Conservation (phyloP, 2,797 vertebrate species). For the Echeneis naucrates region DNA sequence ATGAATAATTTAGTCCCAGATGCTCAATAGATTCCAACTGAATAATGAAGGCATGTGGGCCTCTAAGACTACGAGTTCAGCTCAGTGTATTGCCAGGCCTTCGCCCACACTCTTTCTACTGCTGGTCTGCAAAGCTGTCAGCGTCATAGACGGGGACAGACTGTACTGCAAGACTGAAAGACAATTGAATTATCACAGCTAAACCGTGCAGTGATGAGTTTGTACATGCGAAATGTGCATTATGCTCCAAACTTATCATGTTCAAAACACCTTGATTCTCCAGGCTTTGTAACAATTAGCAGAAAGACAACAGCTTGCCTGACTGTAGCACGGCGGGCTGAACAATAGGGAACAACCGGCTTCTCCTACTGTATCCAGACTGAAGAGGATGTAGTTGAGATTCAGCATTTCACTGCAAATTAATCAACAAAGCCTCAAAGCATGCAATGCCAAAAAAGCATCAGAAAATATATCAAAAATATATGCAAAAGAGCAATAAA, state of each 20-base stretch:
- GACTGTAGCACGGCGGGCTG: conserved; percentile 32
- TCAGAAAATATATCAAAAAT: conserved; percentile 34
- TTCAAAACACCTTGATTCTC: conserved; percentile 55
- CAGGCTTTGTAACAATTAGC: conserved; percentile 44
- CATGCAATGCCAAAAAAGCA: conserved; percentile 20
- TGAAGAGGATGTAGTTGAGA: conserved; percentile 41
- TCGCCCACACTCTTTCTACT: conserved; percentile 80
- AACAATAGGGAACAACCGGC: conserved; percentile 53
- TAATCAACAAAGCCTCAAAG: conserved; percentile 33
- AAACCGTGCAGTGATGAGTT: conserved; percentile 28
- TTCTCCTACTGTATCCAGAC: conserved; percentile 20
- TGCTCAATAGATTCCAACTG: conserved; percentile 84
- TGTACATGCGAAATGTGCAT: conserved; percentile 26
- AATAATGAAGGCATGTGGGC: conserved; percentile 81
- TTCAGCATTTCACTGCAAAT: conserved; percentile 39
- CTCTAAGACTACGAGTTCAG: conserved; percentile 73
- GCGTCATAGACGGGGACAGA: conserved; percentile 60
- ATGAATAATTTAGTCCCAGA: conserved; percentile 86
- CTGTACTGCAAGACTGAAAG: conserved; percentile 46
- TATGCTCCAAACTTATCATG: conserved; percentile 35
- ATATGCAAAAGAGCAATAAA: conserved; percentile 25
- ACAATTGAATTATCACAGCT: conserved; percentile 60
- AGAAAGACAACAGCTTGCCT: conserved; percentile 53
- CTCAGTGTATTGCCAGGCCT: conserved; percentile 77
- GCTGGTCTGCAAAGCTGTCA: conserved; percentile 79